Evolutionary conservation across 2,888 invertebrate species (phyloP).

Genomic region (Zaprionus obscuricornis): DNA sequence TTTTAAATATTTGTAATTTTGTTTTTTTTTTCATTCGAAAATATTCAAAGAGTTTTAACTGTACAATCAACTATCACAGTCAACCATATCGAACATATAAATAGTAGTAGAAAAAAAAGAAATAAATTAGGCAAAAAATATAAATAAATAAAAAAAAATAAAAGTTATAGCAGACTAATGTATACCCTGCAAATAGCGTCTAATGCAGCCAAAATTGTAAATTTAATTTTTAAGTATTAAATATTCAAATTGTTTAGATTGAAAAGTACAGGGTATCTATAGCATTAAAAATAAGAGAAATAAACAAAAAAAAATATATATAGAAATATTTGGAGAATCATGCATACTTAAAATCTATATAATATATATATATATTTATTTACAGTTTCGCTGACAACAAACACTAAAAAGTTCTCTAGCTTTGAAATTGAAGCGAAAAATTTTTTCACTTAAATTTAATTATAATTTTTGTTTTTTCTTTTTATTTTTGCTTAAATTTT

Average conservation of each 20-base stretch:
- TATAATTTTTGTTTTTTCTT: slow-evolving; percentile 17
- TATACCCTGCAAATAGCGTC: too few species aligned
- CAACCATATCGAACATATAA: slow-evolving; percentile 78
- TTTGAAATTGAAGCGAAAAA: slow-evolving; percentile 50
- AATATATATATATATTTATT: slow-evolving; percentile 12
- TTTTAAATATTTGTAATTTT: slow-evolving; percentile 38
- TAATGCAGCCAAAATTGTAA: too few species aligned
- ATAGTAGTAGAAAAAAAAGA: slow-evolving; percentile 2
- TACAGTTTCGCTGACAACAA: slow-evolving; percentile 53
- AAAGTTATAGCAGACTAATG: too few species aligned
- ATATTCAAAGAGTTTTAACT: slow-evolving; percentile 76
- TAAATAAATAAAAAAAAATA: slow-evolving; percentile 34
- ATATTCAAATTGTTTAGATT: too few species aligned
- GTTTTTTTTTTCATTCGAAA: slow-evolving; percentile 50
- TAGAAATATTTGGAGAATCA: slow-evolving; percentile 2
- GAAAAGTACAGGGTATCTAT: too few species aligned
- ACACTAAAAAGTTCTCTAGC: slow-evolving; percentile 33
- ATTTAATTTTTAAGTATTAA: too few species aligned
- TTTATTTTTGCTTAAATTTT: slow-evolving; percentile 27
- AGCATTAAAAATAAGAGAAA: slow-evolving; percentile 15
- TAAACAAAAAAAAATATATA: slow-evolving; percentile 29
- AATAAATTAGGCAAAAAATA: not conserved
- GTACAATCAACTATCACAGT: slow-evolving; percentile 83
- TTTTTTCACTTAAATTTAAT: slow-evolving; percentile 3
- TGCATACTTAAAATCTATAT: slow-evolving; percentile 17